Evolutionary conservation across 2,797 vertebrate genomes (phyloP), one percentile per base, ranked within the genome.

Genomic region (Sternotherus odoratus): DNA sequence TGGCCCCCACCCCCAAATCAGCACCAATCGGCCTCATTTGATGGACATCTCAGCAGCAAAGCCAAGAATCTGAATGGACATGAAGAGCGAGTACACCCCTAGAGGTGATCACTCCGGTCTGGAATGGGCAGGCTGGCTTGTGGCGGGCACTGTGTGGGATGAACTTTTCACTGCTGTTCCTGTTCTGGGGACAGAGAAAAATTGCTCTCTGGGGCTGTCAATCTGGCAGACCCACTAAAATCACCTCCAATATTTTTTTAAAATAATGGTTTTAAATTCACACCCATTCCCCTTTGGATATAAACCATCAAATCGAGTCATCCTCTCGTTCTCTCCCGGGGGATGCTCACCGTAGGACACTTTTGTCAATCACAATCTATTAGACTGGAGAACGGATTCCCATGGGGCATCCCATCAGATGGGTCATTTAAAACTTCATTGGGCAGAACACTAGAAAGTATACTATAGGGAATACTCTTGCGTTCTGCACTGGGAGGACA

Each of bases 261-360:
- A 86, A 87, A 86, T 36, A 3, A 80, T 39, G 75, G 33, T 72
- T 95, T 77, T 78, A 87, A 77, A 90, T 78, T 86, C 91, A 57
- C 57, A 87, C 49, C 6, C 24, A 8, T 81, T 90, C 91, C 72
- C 57, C 80, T 77, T 81, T 83, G 30, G 79, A 89, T 87, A 48
- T 63, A 89, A 88, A 72, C 33, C 79, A 74, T 1, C 43, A n/a
- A 78, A 79, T 5, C 75, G 92, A 92, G 75, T 24, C 89, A 72
- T 12, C 13, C 51, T 21, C 11, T 49, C 30, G 54, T 50, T 30
- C 13, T 33, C 1, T 77, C 84, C 28, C 83, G 36, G 16, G 63
- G 57, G 82, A 93, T 78, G 36, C 12, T 26, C 84, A 77, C 53
- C 72, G 0, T 1, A 94, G 57, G 54, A 48, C 63, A 63, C 43